phyloP scores from a whole-genome alignment of 2,113 vertebrate species.

The Sorex fumeus region DNA sequence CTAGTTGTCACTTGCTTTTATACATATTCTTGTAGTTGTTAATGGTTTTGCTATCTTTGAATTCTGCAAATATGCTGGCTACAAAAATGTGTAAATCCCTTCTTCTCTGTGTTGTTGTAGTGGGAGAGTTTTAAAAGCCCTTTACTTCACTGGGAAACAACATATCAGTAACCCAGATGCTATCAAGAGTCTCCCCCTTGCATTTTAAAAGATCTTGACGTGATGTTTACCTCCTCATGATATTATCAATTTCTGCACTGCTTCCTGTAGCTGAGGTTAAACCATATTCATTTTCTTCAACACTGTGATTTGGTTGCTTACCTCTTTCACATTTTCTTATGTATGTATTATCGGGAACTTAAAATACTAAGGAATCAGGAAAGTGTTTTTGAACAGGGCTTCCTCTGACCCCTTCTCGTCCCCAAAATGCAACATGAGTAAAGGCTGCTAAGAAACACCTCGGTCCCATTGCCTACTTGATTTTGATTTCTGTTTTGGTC shows the following conservation, averaged over 20 bases:
- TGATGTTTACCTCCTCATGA: slow-evolving; percentile 54
- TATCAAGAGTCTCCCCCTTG: slow-evolving; percentile 56
- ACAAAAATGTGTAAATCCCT: slow-evolving; percentile 32
- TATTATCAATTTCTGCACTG: slow-evolving; percentile 49
- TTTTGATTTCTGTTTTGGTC: too few species aligned
- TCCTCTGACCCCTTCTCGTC: too few species aligned
- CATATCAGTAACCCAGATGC: slow-evolving; percentile 35
- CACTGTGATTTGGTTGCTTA: slow-evolving; percentile 49
- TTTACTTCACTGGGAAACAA: slow-evolving; percentile 19
- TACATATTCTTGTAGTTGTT: slow-evolving; percentile 10
- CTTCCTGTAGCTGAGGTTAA: slow-evolving; percentile 45
- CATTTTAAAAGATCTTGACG: slow-evolving; percentile 55
- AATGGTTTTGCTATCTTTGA: slow-evolving; percentile 32
- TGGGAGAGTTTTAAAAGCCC: slow-evolving; percentile 47
- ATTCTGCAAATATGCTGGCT: slow-evolving; percentile 7
- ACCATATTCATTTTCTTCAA: slow-evolving; percentile 48
- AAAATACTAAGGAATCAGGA: background rate
- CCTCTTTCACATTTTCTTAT: slow-evolving; percentile 7
- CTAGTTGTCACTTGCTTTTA: slow-evolving; percentile 51
- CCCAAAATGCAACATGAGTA: too few species aligned
- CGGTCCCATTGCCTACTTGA: too few species aligned
- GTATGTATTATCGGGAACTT: background rate
- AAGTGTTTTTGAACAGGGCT: background rate
- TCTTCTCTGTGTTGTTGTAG: slow-evolving; percentile 18
- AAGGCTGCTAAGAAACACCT: too few species aligned